Base-by-base conservation (phyloP, 1,140 invertebrate species). In the Battus philenor region DNA sequence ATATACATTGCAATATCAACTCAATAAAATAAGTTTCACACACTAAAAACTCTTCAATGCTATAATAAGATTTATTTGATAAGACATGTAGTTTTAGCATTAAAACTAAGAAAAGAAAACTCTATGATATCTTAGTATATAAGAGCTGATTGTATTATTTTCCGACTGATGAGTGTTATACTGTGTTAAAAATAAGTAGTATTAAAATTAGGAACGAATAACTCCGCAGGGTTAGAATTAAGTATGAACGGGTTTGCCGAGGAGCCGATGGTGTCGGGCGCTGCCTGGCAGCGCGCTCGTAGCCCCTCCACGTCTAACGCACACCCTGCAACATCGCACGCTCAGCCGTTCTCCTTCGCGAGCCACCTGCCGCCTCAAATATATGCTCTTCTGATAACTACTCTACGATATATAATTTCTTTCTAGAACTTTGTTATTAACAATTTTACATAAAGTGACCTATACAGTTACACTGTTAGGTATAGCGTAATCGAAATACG, bases 231-330 rank as follows among this genome's bases (percentile, higher is more conserved):
- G 51, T 31, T 84, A 54, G 70, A 81, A 34, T 61, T 82, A 36
- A 78, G 58, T 41, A 66, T 77, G 60, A 76, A 75, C 16, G 74
- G 75, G 0, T 71, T 58, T 13, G 71, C 69, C 6, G 80, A 81
- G 15, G 77, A 77, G 39, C 77, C 77, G 1, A 77, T 80, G 74
- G 80, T 81, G 32, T 84, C 77, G 0, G 77, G 80, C 0, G 80
- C 77, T 4, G 80, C 77, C 20, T 80, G 80, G 77, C 79, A 81
- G 51, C 65, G 79, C 2, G 70, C 79, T 4, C 54, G 73, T 18
- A 70, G 63, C 44, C 20, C 49, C 0, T 63, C 53, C 17, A 51
- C 54, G 0, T 27, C 24, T 8, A 26, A 29, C 16, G 49, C 27
- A 10, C 58, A 47, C 4, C 66, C 55, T 1, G 59, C 52, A 1